Evolutionary conservation across 2,797 vertebrate genomes (phyloP).

Genomic region (Anabas testudineus): DNA sequence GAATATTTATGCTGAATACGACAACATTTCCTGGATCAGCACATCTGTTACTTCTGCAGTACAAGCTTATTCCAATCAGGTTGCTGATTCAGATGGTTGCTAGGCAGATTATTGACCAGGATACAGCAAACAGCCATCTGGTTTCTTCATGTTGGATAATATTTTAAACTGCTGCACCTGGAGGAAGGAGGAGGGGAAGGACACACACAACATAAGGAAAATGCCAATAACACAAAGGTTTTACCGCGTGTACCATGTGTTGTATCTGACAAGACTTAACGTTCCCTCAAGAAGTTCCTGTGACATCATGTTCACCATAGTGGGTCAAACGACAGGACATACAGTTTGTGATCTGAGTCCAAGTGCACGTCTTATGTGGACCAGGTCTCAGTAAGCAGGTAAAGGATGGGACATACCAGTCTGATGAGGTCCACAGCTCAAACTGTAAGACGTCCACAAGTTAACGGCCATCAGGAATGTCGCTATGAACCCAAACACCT

Average conservation of each 20-base stretch:
- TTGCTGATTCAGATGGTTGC: conserved; percentile 21
- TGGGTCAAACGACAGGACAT: no score
- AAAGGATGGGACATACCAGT: conserved; percentile 77
- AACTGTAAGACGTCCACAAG: conserved; percentile 92
- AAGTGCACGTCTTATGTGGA: not conserved
- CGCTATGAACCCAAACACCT: conserved; percentile 94
- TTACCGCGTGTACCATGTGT: no score
- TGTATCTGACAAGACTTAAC: no score
- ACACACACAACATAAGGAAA: no score
- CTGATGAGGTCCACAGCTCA: conserved; percentile 89
- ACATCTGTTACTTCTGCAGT: conserved; percentile 22
- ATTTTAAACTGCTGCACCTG: conserved; percentile 75
- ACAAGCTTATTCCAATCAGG: conserved; percentile 43
- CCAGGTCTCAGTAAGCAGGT: not conserved
- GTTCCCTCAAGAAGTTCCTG: no score
- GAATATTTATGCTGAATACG: not conserved
- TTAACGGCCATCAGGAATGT: conserved; percentile 90
- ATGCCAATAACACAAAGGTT: no score
- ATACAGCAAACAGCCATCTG: conserved; percentile 33
- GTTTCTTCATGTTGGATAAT: not conserved
- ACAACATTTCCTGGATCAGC: conserved; percentile 41
- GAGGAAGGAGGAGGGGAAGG: not conserved
- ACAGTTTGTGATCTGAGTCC: no score
- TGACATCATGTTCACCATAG: no score
- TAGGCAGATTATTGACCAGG: conserved; percentile 41